Conservation (phyloP, 2,797 vertebrate genomes). For the Rachycentron canadum region DNA sequence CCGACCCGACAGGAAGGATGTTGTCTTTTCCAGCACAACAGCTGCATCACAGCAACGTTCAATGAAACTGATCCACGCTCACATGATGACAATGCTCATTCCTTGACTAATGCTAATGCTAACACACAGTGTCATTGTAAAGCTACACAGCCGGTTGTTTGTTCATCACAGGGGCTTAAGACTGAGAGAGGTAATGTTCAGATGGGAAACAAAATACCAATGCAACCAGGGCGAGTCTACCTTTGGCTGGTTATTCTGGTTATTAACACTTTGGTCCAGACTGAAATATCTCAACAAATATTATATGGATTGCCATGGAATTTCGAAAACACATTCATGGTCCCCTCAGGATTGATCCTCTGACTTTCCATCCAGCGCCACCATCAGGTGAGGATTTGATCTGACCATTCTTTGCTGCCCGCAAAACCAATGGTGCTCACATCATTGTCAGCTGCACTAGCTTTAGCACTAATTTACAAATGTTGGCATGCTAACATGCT, state of each 20-base stretch:
- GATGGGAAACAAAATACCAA: neutral
- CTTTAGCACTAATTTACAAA: too few relatives aligned
- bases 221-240: neutral
- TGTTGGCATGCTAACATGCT: neutral
- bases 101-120: constrained; percentile 4
- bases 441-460: too few relatives aligned
- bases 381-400: too few relatives aligned
- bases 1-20: neutral
- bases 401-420: too few relatives aligned
- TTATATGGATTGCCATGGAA: neutral
- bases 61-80: constrained; percentile 1
- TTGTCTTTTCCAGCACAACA: neutral
- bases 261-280: neutral
- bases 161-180: constrained; percentile 4
- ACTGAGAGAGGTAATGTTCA: neutral
- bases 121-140: constrained; percentile 15
- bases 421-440: too few relatives aligned
- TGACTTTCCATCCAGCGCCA: too few relatives aligned
- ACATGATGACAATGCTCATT: constrained; percentile 30
- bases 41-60: neutral
- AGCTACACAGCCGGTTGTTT: constrained; percentile 33
- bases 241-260: neutral
- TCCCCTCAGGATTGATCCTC: too few relatives aligned
- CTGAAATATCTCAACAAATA: neutral
- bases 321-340: neutral